Conservation (phyloP, 1,140 invertebrate genomes). For the Drosophila setifemur region DNA sequence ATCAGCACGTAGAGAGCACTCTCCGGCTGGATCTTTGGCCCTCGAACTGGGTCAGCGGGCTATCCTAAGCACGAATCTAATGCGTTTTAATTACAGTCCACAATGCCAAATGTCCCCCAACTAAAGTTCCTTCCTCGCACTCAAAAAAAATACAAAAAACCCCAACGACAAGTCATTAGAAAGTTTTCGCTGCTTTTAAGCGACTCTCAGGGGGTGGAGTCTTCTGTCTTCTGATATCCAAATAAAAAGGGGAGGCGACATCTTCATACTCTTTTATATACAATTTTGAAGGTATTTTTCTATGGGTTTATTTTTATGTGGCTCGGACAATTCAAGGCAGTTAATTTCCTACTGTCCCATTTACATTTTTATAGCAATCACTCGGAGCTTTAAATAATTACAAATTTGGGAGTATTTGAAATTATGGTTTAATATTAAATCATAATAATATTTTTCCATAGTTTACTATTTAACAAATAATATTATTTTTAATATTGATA, state of each 20-base stretch:
- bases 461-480: no score
- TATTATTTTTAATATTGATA: no score
- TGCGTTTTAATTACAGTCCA: conserved; percentile 40
- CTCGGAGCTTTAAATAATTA: no score
- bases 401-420: no score
- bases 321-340: no score
- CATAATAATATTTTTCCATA: no score
- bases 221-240: no score
- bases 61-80: conserved; percentile 46
- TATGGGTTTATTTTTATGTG: no score
- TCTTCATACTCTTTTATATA: conserved; percentile 4
- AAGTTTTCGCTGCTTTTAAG: conserved; percentile 20
- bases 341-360: no score
- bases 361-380: no score
- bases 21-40: conserved; percentile 20
- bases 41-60: conserved; percentile 48
- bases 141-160: not conserved
- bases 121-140: conserved; percentile 17
- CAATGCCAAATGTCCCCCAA: conserved; percentile 14
- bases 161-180: conserved; percentile 25
- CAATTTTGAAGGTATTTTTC: not conserved
- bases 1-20: conserved; percentile 41
- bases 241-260: not conserved
- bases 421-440: no score
- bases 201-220: conserved; percentile 15